Evolutionary conservation across 2,113 vertebrate genomes (phyloP), one percentile per base, ranked within the genome.

Genomic region (Ceyx cyanopectus): DNA sequence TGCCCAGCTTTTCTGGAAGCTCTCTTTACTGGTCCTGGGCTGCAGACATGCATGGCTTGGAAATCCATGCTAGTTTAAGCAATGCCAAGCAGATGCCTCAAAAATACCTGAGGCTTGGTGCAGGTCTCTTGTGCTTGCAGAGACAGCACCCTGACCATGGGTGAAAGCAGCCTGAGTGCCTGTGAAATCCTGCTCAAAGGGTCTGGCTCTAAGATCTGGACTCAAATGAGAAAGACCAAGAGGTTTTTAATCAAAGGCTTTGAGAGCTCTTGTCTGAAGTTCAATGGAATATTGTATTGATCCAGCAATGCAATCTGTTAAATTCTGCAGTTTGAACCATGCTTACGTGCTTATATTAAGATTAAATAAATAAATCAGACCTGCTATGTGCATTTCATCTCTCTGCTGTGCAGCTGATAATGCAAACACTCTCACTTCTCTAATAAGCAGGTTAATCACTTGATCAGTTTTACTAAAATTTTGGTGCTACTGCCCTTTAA

Each of bases 341-440:
- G 50, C 84, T 86, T 40, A 1, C 48, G 74, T 79, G 63, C 60
- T 90, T 78, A n/a, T 73, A 20, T 50, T 85, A 76, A 79, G 57
- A 73, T 81, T 65, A 84, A 84, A 88, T 66, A 89, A 89, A 87
- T 51, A 86, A 89, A 53, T 66, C 37, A 30, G 80, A 89, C 87
- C 37, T 87, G 74, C 73, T 93, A 37, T 2, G 1, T 45, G 37
- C 37, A 67, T 53, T 89, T 91, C 40, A 13, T 45, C 79, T 63
- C 93, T 88, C 69, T 91, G 62, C 65, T 82, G 41, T 81, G 85
- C 32, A 43, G 69, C 24, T 48, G 80, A 61, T 83, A 82, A 68
- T 61, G 56, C 81, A 87, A 91, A 67, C 26, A 15, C 37, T 68
- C 70, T 90, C 92, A 61, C 34, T 92, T 91, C 60, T 79, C 37